Evolutionary conservation across 2,113 vertebrate species (phyloP).

Genomic region (Tamias sibiricus): DNA sequence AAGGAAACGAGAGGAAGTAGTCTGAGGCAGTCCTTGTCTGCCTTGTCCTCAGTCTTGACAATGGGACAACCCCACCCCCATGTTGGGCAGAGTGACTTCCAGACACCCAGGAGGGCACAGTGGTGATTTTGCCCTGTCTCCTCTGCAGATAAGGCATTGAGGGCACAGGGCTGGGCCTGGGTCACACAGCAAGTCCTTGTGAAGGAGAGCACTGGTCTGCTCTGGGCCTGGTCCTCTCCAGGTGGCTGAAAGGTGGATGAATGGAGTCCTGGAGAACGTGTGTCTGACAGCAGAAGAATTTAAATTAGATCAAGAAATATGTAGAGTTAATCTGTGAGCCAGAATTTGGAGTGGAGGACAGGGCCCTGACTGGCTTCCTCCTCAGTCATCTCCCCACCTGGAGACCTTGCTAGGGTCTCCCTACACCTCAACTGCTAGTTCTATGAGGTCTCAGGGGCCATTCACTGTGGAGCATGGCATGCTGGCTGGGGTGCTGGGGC

Average conservation of each 20-base stretch:
- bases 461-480: background rate
- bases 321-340: too few relatives aligned
- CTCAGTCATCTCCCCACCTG: background rate
- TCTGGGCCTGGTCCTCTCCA: background rate
- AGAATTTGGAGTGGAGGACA: background rate
- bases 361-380: background rate
- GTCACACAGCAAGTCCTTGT: background rate
- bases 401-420: background rate
- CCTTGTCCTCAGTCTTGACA: background rate
- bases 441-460: background rate
- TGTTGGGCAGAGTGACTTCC: background rate
- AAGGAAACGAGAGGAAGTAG: background rate
- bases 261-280: background rate
- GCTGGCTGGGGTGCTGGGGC: background rate
- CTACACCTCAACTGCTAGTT: accelerated
- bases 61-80: background rate
- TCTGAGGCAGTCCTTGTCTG: background rate
- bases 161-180: background rate
- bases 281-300: background rate
- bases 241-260: background rate
- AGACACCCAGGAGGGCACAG: background rate
- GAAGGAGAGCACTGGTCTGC: background rate
- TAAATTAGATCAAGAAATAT: background rate
- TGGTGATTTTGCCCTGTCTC: background rate
- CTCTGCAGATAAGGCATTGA: background rate